A percentile compares a stretch with the other conserved stretches of the same genome.
These are phyloP conservation scores for Gastrophryne carolinensis DNA, from an alignment of 2,797 vertebrate species.

Conservation along the genomic window DNA sequence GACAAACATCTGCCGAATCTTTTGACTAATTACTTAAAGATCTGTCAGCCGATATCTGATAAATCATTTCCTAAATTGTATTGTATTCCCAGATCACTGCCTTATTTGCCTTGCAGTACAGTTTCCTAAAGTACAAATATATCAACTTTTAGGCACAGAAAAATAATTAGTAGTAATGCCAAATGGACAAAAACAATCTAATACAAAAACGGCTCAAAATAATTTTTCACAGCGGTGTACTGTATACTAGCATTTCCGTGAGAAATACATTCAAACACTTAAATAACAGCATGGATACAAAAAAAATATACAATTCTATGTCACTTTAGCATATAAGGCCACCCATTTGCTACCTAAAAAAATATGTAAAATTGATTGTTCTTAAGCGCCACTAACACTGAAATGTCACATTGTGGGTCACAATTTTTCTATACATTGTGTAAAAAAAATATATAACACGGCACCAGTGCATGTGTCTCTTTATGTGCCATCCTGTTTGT, in stretches of 20 bases:
- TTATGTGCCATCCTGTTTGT: slow-evolving; percentile 22
- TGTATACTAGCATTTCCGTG: slow-evolving; percentile 47
- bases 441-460: slow-evolving; percentile 10
- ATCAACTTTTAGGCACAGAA: slow-evolving; percentile 30
- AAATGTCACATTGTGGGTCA: slow-evolving; percentile 20
- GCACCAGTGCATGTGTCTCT: neutral
- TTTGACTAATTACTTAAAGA: neutral
- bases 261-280: slow-evolving; percentile 50
- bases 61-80: neutral
- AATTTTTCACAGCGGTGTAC: slow-evolving; percentile 38
- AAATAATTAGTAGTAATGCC: slow-evolving; percentile 35
- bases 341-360: slow-evolving; percentile 52
- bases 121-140: slow-evolving; percentile 39
- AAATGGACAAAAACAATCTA: slow-evolving; percentile 45
- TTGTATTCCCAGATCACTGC: neutral
- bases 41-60: neutral
- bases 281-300: slow-evolving; percentile 51
- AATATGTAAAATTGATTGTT: slow-evolving; percentile 49
- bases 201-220: slow-evolving; percentile 43
- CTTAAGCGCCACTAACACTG: slow-evolving; percentile 39
- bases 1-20: neutral
- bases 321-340: slow-evolving; percentile 52
- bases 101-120: slow-evolving; percentile 1
- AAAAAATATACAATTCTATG: slow-evolving; percentile 53
- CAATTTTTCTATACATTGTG: slow-evolving; percentile 28